Base-by-base conservation (phyloP, 2,888 invertebrate genomes). In the Drosophila anomalata region DNA sequence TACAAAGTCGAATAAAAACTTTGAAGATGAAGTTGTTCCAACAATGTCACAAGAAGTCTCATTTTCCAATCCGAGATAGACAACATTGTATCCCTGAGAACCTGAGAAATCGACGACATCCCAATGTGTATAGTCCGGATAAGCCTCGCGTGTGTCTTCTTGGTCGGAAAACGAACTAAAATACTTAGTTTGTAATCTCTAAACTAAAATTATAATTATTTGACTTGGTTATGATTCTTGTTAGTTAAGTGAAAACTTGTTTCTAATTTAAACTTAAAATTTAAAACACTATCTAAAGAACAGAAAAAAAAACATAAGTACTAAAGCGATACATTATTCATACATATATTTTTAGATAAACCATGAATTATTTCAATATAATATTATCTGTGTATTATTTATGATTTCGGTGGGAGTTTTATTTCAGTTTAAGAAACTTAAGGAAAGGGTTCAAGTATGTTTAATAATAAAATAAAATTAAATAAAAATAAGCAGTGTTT, bases 271-370 rank as follows among this genome's bases (percentile, higher is more conserved):
- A 54, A 29, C 9, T 29, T 29, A 9, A 29, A 9, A 29, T 29
- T 9, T 29, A 29, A 29, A 29, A 46, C 14, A 14, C 17, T 24
- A 44, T 12, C 14, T 29, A 50, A 51, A 51, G 4, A 17, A 50
- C n/a, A 24, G 22, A 9, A 12, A 11, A 51, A 48, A 7, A 31
- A 6, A 8, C 4, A 51, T 20, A 61, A 8, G 11, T 33, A n/a
- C 22, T 14, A 36, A 50, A 62, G 62, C 41, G 31, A 59, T 62
- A 60, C 42, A 26, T 61, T 63, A 69, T 46, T 46, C 24, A 17
- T 44, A 73, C 39, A 62, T 4, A 9, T 69, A 63, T 69, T 74
- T 63, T 70, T 60, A 63, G 59, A 75, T 47, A 52, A 60, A 44
- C 14, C n/a, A 14, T 62, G 26, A 44, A 63, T 24, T 14, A 44